Conservation (phyloP, 1,140 invertebrate species). For the Palaemon carinicauda region DNA sequence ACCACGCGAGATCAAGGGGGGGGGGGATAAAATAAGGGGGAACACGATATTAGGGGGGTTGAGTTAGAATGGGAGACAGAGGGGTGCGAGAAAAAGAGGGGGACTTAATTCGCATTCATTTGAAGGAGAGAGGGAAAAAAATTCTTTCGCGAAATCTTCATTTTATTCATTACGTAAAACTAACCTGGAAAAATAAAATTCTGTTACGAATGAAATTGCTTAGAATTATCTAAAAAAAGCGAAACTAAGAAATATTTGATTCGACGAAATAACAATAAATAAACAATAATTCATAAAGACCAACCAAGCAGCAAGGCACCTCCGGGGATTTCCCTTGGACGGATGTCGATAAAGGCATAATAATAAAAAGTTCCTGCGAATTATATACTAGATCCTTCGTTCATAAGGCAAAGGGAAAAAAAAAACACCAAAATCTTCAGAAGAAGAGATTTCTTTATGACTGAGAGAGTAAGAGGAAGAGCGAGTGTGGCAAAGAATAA, state of each 20-base stretch:
- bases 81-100: not conserved
- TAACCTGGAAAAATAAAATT: not conserved
- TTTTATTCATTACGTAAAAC: not conserved
- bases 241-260: not conserved
- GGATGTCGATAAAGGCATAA: not conserved
- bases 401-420: too few species aligned
- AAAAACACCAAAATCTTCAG: not conserved
- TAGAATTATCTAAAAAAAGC: not conserved
- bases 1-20: constrained; percentile 40
- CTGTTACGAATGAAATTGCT: not conserved
- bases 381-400: too few species aligned
- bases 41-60: not conserved
- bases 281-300: not conserved
- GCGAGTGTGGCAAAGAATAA: not conserved
- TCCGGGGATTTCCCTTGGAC: not conserved
- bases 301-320: constrained; percentile 27
- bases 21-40: not conserved
- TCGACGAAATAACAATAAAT: not conserved
- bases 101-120: constrained; percentile 10
- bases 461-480: not conserved
- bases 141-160: too few species aligned
- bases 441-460: constrained; percentile 3
- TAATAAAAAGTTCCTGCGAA: not conserved
- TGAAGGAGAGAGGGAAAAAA: not conserved
- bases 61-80: not conserved